These are phyloP conservation scores for Strigops habroptila DNA, from an alignment of 2,113 vertebrate genomes.

Conservation along the genomic window DNA sequence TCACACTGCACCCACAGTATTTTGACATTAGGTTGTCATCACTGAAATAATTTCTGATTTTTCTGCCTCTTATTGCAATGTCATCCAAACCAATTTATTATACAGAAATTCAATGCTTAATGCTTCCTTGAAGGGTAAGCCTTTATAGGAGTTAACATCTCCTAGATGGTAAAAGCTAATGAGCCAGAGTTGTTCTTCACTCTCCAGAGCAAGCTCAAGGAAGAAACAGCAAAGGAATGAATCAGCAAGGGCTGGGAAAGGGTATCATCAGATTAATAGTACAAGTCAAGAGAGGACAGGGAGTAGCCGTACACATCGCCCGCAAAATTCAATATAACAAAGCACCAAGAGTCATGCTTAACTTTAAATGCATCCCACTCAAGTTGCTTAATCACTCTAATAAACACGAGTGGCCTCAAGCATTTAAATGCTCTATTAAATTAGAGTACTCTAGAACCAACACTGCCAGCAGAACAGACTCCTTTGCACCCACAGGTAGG, in stretches of 20 bases:
- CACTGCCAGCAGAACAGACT: background rate
- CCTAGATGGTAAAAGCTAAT: background rate
- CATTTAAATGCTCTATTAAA: background rate
- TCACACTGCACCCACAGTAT: too few species aligned
- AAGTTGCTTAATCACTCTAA: background rate
- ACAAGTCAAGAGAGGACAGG: background rate
- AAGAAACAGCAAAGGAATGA: background rate
- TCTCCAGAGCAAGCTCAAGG: background rate
- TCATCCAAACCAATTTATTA: background rate
- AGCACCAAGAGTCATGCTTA: background rate
- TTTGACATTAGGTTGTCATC: background rate
- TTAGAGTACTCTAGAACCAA: background rate
- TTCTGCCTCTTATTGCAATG: background rate
- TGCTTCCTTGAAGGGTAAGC: background rate
- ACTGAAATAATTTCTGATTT: background rate
- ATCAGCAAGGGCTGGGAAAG: background rate
- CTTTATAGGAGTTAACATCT: accelerated
- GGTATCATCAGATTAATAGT: background rate
- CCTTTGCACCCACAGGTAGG: background rate
- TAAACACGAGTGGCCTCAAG: background rate
- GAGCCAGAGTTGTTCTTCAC: background rate
- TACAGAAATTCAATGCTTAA: background rate
- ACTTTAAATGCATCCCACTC: background rate
- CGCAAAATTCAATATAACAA: background rate
- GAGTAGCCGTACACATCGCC: background rate